Base-by-base conservation (phyloP, 2,113 vertebrate genomes). In the Syrmaticus mikado region DNA sequence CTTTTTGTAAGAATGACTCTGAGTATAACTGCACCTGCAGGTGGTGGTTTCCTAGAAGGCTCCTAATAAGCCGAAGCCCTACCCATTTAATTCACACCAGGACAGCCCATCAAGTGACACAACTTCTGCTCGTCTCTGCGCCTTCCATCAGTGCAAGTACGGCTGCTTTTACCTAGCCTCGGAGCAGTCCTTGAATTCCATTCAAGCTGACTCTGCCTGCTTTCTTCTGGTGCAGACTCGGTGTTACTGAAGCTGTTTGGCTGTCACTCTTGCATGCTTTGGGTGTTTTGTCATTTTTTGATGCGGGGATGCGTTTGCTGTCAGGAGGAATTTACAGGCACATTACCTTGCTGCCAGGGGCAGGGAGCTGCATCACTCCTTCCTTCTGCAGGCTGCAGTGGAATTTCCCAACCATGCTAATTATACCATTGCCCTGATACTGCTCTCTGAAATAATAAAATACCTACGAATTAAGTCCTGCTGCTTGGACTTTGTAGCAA, bases 271-370 rank as follows among this genome's bases (percentile, higher is more conserved):
- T 97, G 81, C 85, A 55, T 32, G 92, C 83, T 92, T 95, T 96
- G 94, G 85, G 93, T 94, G 86, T 96, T 96, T 96, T 96, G 96
- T 96, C 94, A 86, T 66, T 88, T 96, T 93, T 76, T 94, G 95
- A 96, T 93, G 96, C 84, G 2, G 65, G 90, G 93, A 96, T 96
- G 95, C 30, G 57, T 96, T 97, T 80, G 85, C 93, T 96, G 96
- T 96, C 96, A 93, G 87, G 86, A 87, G 79, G 93, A 97, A 97
- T 97, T 97, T 97, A 96, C 90, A 86, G 96, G 93, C 96, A 96
- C 93, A 93, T 97, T 97, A 96, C 90, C 94, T 92, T 9, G 21
- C 75, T 94, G 95, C 82, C 90, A 94, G 93, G 64, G 85, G 73
- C 72, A 73, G 38, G 66, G 65, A 96, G 58, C 74, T 85, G 92